phyloP scores from a whole-genome alignment of 2,888 invertebrate species.

The Troides aeacus region DNA sequence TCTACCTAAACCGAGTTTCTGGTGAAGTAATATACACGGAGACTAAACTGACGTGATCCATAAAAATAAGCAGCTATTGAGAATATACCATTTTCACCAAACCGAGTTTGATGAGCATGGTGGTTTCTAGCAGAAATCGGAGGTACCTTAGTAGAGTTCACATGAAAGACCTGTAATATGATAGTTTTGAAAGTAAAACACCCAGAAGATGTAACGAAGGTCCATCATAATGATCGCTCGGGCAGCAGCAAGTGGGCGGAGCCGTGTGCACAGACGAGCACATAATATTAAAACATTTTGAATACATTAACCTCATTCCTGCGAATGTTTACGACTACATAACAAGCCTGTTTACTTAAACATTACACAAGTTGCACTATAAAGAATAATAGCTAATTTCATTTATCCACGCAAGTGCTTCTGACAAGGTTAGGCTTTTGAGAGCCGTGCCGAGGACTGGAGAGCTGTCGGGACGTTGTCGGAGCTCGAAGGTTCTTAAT shows the following conservation, averaged over 20 bases:
- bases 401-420: conserved; percentile 22
- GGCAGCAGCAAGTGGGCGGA: background rate
- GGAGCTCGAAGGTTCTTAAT: conserved; percentile 2
- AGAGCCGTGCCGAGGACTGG: background rate
- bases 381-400: conserved; percentile 17
- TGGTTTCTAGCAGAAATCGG: too few relatives aligned
- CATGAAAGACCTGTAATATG: too few relatives aligned
- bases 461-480: conserved; percentile 4
- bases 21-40: too few relatives aligned
- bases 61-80: too few relatives aligned
- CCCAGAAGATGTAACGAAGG: too few relatives aligned
- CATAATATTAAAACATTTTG: conserved; percentile 6
- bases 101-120: too few relatives aligned
- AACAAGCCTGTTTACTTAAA: conserved; percentile 11
- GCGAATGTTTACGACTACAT: conserved; percentile 14
- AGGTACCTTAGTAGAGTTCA: too few relatives aligned
- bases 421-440: conserved; percentile 22
- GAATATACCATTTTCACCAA: too few relatives aligned
- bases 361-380: conserved; percentile 7
- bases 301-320: conserved; percentile 15
- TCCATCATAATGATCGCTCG: too few relatives aligned
- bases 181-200: too few relatives aligned
- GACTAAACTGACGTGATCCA: too few relatives aligned
- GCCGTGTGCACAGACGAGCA: background rate
- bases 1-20: too few relatives aligned